phyloP scores from a whole-genome alignment of 2,888 invertebrate genomes.

The Rapana venosa region DNA sequence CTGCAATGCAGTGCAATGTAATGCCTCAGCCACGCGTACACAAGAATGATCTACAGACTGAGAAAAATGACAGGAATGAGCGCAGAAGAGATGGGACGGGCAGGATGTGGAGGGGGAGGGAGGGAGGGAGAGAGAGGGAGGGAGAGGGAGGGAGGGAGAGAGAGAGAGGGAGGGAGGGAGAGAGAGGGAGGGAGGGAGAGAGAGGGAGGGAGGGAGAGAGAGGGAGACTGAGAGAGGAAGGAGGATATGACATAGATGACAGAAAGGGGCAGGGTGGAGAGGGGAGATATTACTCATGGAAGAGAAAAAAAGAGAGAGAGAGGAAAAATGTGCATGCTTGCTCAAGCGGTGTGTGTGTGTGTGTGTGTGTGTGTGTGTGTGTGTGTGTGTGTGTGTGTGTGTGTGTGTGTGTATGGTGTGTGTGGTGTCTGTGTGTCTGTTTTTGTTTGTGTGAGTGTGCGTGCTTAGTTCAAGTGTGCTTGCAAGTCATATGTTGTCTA shows the following conservation, averaged over 20 bases:
- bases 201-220: background rate
- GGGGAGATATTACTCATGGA: no score
- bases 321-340: background rate
- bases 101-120: background rate
- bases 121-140: background rate
- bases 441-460: background rate
- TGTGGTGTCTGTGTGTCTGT: background rate
- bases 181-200: background rate
- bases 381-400: background rate
- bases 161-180: slow-evolving; percentile 4
- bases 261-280: no score
- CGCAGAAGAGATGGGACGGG: background rate
- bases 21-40: background rate
- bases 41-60: no score
- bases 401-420: background rate
- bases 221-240: background rate
- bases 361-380: background rate
- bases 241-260: background rate
- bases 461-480: background rate
- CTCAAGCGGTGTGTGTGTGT: background rate
- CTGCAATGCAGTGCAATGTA: background rate
- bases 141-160: background rate
- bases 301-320: background rate
- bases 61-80: background rate
- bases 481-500: background rate